Conservation (phyloP, 2,797 vertebrate genomes). For the Crax fasciolata region DNA sequence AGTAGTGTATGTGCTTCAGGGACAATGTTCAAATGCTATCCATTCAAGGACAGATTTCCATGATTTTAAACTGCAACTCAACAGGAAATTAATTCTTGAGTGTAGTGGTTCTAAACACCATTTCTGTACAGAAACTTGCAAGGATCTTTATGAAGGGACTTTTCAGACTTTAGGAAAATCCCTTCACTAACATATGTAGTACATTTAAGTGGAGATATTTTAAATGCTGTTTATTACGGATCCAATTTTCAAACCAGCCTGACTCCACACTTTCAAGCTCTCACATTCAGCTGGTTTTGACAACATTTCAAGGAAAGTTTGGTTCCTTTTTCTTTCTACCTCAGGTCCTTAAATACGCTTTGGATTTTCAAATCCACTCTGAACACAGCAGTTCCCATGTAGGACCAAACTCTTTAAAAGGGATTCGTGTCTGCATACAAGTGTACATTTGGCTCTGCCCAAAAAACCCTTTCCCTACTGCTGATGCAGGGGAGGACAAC, state of each 20-base stretch:
- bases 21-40: constrained; percentile 17
- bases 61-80: neutral
- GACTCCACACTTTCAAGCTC: constrained; percentile 12
- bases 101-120: neutral
- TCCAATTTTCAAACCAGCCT: constrained; percentile 8
- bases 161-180: neutral
- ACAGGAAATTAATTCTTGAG: neutral
- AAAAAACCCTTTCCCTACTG: constrained; percentile 3
- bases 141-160: neutral
- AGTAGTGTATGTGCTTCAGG: constrained; percentile 44
- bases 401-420: neutral
- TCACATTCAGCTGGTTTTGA: neutral
- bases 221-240: constrained; percentile 13
- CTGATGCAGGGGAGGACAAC: neutral
- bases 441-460: neutral
- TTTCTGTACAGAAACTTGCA: neutral
- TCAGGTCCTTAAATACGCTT: neutral
- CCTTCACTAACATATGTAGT: neutral
- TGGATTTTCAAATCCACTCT: constrained; percentile 29
- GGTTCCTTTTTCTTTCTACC: neutral
- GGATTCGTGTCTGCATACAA: neutral
- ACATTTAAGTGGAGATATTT: constrained; percentile 7
- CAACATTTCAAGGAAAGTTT: constrained; percentile 3
- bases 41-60: constrained; percentile 34
- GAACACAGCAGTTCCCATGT: neutral